These are phyloP conservation scores for Mohoua ochrocephala DNA, from an alignment of 2,113 vertebrate species.

Conservation along the genomic window DNA sequence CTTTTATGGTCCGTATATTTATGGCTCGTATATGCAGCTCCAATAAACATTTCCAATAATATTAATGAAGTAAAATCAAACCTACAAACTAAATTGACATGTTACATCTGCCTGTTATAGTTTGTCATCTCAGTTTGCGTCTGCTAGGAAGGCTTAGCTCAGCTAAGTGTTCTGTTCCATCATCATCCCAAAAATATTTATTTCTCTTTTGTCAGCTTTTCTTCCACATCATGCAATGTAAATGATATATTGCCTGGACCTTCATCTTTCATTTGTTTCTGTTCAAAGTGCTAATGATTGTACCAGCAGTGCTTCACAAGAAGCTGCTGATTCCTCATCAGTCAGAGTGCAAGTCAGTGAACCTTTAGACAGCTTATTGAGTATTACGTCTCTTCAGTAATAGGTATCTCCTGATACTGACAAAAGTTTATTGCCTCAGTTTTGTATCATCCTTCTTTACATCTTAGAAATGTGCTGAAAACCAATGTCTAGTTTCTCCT, in stretches of 20 bases:
- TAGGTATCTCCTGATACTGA: not conserved
- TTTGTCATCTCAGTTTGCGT: not conserved
- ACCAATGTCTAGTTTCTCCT: rapidly evolving
- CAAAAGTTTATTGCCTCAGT: not conserved
- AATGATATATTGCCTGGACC: not conserved
- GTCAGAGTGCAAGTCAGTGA: not conserved
- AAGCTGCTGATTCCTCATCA: not conserved
- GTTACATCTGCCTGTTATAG: not conserved
- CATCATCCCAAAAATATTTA: not conserved
- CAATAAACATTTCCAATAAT: not conserved
- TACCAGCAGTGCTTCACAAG: not conserved
- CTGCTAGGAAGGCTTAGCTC: not conserved
- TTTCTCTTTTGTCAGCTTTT: not conserved
- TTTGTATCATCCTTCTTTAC: not conserved
- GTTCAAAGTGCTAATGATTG: not conserved
- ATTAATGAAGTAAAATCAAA: not conserved
- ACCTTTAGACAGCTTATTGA: not conserved
- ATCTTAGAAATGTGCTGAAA: not conserved
- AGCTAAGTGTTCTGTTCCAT: not conserved
- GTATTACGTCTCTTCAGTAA: not conserved
- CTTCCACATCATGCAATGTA: not conserved
- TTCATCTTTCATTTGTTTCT: not conserved
- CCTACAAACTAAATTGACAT: not conserved
- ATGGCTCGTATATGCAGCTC: not conserved
- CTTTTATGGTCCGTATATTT: not conserved